phyloP scores from a whole-genome alignment of 2,888 invertebrate genomes.

The Achlya flavicornis region DNA sequence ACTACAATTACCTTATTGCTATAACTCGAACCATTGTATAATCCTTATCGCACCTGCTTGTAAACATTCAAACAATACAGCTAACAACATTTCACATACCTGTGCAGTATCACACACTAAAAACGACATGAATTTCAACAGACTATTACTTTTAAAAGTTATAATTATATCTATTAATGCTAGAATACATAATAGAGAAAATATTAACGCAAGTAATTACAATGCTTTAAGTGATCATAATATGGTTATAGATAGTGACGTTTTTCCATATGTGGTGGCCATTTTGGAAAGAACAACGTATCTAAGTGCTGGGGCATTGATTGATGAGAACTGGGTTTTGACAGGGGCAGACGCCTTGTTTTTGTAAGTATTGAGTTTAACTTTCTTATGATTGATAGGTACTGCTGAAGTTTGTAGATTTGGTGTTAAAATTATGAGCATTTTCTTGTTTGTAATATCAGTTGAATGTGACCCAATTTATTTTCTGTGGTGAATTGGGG shows the following conservation, averaged over 20 bases:
- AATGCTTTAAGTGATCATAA: constrained; percentile 49
- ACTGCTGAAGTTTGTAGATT: background rate
- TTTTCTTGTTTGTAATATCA: background rate
- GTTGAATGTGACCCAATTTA: no score
- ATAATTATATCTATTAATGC: background rate
- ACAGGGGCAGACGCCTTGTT: constrained; percentile 64
- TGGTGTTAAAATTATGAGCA: background rate
- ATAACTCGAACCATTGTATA: background rate
- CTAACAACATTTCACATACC: background rate
- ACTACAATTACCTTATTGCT: background rate
- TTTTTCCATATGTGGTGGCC: constrained; percentile 67
- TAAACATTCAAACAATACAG: background rate
- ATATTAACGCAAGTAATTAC: background rate
- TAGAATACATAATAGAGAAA: background rate
- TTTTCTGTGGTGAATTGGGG: no score
- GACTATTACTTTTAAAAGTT: no score
- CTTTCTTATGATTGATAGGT: constrained; percentile 1
- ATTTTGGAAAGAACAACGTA: constrained; percentile 59
- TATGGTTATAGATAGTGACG: constrained; percentile 45
- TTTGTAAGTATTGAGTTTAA: constrained; percentile 52
- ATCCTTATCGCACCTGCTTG: background rate
- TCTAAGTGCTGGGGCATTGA: constrained; percentile 64
- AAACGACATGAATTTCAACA: background rate
- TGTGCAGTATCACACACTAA: background rate
- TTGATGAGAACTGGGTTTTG: constrained; percentile 66